A percentile compares a stretch with the other conserved stretches of the same genome.
These are phyloP conservation scores for Struthidea cinerea DNA, from an alignment of 2,113 vertebrate genomes.

Conservation along the genomic window DNA sequence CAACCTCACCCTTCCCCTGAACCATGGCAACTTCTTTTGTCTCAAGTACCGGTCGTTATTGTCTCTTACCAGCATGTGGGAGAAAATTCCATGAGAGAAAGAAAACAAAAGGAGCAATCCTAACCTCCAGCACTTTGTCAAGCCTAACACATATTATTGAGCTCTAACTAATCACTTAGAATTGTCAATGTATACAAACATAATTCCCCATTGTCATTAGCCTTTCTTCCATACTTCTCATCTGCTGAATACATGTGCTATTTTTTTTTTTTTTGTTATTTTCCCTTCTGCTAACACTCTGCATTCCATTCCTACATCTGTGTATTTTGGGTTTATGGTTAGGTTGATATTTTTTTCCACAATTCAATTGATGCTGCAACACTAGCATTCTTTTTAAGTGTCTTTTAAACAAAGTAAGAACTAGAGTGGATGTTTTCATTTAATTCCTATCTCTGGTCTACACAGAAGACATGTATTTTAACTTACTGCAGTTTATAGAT, in stretches of 20 bases:
- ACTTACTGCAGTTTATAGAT: neutral
- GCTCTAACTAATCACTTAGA: neutral
- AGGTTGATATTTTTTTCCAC: neutral
- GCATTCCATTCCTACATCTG: neutral
- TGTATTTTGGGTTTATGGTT: neutral
- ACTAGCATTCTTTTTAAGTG: neutral
- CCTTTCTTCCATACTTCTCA: neutral
- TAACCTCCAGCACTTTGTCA: neutral
- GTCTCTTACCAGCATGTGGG: neutral
- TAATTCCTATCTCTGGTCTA: neutral
- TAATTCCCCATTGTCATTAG: neutral
- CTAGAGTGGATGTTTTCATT: neutral
- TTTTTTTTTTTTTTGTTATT: neutral
- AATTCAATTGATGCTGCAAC: neutral
- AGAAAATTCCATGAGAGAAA: neutral
- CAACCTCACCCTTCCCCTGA: neutral
- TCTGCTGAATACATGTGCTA: neutral
- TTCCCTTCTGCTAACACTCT: neutral
- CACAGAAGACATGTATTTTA: neutral
- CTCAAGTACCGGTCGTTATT: fast-evolving
- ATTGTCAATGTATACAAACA: neutral
- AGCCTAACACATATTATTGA: neutral
- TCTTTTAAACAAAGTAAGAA: neutral
- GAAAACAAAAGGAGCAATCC: neutral
- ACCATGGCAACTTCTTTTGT: neutral